Evolutionary conservation across 2,113 vertebrate genomes (phyloP), one percentile per base, ranked within the genome.

Genomic region (Chlamydotis undulata): DNA sequence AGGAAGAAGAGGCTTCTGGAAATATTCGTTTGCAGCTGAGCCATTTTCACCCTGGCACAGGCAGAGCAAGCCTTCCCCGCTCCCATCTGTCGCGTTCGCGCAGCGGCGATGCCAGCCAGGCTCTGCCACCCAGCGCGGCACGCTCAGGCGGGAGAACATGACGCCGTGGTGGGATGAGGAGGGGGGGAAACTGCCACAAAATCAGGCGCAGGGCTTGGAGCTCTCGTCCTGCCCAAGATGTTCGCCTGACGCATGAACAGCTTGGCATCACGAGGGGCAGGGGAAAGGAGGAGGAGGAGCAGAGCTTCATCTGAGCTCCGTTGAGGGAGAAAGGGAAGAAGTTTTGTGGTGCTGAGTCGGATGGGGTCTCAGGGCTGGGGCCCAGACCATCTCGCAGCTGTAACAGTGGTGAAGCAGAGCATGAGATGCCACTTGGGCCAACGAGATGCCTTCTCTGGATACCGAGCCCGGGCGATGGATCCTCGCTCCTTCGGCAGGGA

Each of bases 11-110:
- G 95, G 89, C 87, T 97, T 96, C 97, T 97, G 96, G 97, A 95
- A 97, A 97, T 95, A 97, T 97, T 95, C 96, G 87, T 97, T 80
- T 96, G 96, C 96, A 95, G 97, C 96, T 97, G 97, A 96, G 96
- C 95, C 95, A 93, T 95, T 97, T 93, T 94, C 97, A 96, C 97
- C 95, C 96, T 96, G 96, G 96, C 96, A 97, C 95, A 75, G 88
- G 92, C 83, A 23, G 94, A 83, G 61, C 11, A 26, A 90, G 94
- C 95, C 89, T 94, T 96, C 94, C 97, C 67, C 89, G 2, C 76
- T 89, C 89, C 96, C 97, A 97, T 97, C 97, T 96, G 97, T 96
- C 88, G 47, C 10, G 7, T 87, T 92, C 18, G 39, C 75, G 9
- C 23, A 53, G 37, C 10, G 14, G 60, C 14, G 64, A 65, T 96